A percentile compares a stretch with the other conserved stretches of the same genome.
Evolutionary conservation across 2,113 vertebrate genomes (phyloP).

Genomic region (Brachypodius melanocephalos): DNA sequence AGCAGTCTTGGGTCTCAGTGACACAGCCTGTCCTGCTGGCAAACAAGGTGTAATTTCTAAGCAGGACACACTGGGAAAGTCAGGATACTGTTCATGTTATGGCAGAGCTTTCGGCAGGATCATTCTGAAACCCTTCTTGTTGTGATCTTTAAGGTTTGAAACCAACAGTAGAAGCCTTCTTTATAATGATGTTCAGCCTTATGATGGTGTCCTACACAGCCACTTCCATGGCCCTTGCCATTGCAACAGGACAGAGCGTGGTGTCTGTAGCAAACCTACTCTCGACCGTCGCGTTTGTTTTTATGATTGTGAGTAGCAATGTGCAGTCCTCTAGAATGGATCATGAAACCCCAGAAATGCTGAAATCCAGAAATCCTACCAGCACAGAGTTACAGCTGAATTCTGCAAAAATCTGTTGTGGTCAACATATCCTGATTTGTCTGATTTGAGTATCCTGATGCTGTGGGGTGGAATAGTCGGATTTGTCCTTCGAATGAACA

Average conservation of each 20-base stretch:
- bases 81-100: neutral
- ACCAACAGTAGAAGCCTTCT: slow-evolving; percentile 75
- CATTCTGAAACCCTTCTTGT: neutral
- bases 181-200: slow-evolving; percentile 84
- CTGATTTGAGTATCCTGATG: neutral
- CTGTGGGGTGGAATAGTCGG: neutral
- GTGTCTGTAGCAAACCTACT: slow-evolving; percentile 86
- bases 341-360: neutral
- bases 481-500: neutral
- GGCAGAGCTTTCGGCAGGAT: neutral
- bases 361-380: neutral
- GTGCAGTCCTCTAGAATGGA: neutral
- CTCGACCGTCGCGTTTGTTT: slow-evolving; percentile 86
- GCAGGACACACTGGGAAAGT: rapidly evolving
- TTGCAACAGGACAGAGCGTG: slow-evolving; percentile 85
- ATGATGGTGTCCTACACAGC: slow-evolving; percentile 83
- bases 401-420: neutral
- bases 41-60: neutral
- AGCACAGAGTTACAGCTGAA: neutral
- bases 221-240: slow-evolving; percentile 87
- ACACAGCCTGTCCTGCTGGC: neutral
- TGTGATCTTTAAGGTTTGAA: slow-evolving; percentile 80
- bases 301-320: slow-evolving; percentile 87
- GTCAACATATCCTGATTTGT: neutral
- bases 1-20: neutral